Evolutionary conservation across 1,140 invertebrate species (phyloP), one percentile per base, ranked within the genome.

Genomic region (Centruroides vittatus): DNA sequence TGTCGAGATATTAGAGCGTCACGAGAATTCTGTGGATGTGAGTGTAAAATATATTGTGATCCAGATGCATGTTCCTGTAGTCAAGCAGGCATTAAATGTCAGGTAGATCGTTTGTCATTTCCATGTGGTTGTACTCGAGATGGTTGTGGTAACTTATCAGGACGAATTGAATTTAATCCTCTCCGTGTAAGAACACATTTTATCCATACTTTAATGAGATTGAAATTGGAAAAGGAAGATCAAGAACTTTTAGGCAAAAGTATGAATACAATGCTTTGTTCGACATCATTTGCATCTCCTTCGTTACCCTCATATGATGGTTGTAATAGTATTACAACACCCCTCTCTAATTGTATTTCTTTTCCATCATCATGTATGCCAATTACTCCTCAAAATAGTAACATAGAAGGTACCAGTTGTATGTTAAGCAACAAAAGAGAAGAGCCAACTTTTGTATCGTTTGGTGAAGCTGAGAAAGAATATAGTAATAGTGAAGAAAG

Each of bases 161-260:
- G 95, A 7, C 80, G 95, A 59, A 89, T 97, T 62, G 94, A 98
- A 73, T 98, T 98, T 69, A 96, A 98, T 75, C 92, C 93, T 0
- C 83, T 93, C 41, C 81, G 93, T 59, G 94, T 98, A 3, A 81
- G 92, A 57, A 96, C 91, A n/a, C 94, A 98, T 75, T 98, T 95
- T 69, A 93, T 96, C 65, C 92, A 97, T 70, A 98, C 94, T 0
- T 76, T 98, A 9, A 96, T 97, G 93, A 81, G 92, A 58, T 72
- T 98, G 61, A 89, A 95, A 66, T 75, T 95, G 63, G 93, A 96
- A 73, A 87, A 88, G 72, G 86, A 89, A 58, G n/a, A n/a, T 23
- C 4, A 61, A 46, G 36, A 64, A 61, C 35, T 61, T 61, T 57
- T 61, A 54, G 51, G 35, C 8, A 36, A 36, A 53, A 53, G 35